Evolutionary conservation across 2,888 invertebrate species (phyloP), one percentile per base, ranked within the genome.

Genomic region (Sinotaia quadrata): DNA sequence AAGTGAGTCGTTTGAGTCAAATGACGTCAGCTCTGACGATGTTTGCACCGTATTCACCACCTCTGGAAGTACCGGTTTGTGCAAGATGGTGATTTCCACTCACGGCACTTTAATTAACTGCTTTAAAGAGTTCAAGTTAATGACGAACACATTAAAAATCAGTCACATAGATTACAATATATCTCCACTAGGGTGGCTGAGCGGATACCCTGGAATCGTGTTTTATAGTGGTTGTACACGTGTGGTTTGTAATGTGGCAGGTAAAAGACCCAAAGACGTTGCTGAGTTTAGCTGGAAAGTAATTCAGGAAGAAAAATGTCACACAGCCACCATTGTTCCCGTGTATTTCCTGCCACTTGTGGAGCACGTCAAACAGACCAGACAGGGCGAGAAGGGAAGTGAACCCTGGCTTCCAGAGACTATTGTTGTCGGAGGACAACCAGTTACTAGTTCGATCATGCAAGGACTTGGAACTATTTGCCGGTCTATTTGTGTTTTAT

Each of bases 121-220:
- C 29, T n/a, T n/a, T n/a, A n/a, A n/a, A n/a, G n/a, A n/a, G n/a
- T n/a, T n/a, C n/a, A n/a, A n/a, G n/a, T n/a, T n/a, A n/a, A n/a
- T n/a, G n/a, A n/a, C n/a, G n/a, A n/a, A n/a, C n/a, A n/a, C n/a
- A n/a, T n/a, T n/a, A n/a, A n/a, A n/a, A n/a, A n/a, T n/a, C n/a
- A n/a, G n/a, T n/a, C n/a, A n/a, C 51, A 49, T 60, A 21, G 60
- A 47, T 21, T 60, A 47, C 47, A 47, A 21, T 37, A 47, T 60
- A 49, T 29, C 60, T 4, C 60, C 60, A 15, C 60, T 60, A 7
- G 60, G 60, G 10, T 60, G 60, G 60, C n/a, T 60, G 47, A 49
- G 60, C 8, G 60, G 60, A 0, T 60, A 60, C 60, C 21, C 29
- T 15, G 60, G 47, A 44, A n/a, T n/a, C n/a, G n/a, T n/a, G n/a